Evolutionary conservation across 2,888 invertebrate species (phyloP), one percentile per base, ranked within the genome.

Genomic region (Orchesellides sinensis): DNA sequence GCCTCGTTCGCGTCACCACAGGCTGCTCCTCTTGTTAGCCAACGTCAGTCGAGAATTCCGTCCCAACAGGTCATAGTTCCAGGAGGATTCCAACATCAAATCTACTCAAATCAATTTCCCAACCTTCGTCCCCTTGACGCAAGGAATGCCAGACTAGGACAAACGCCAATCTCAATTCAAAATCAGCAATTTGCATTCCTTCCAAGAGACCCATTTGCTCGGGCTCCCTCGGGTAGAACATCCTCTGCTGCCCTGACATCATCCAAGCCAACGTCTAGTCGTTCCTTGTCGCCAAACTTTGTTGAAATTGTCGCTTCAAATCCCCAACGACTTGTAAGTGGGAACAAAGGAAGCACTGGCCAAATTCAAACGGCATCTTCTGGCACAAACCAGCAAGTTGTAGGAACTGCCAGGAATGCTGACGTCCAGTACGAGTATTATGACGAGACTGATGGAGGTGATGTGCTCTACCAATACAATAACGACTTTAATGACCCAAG

Each of bases 201-300:
- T 32, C 54, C 80, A 49, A 73, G 77, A 32, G 82, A 75, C 21
- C 82, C 82, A 4, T 82, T 47, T 40, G 63, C 75, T 47, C 59
- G 74, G 45, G 59, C 75, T 12, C 54, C 68, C 23, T 35, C 21
- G 21, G 61, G 49, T 1, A 65, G 82, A 56, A 23, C 61, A 47
- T 25, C 73, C 12, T 8, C 88, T 2, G 81, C 87, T 0, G 59
- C 83, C 25, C 29, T 74, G 78, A 86, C 49, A 6, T 52, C 69
- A 23, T 45, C 79, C 29, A 74, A 66, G 69, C 75, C 80, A 68
- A 75, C 82, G 27, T 74, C 81, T 35, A 84, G 83, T 63, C 79
- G 77, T 35, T 56, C 83, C 21, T 68, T 82, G 86, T 91, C 92
- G 32, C 91, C 85, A 29, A 84, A 88, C 25, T 82, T 82, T 82